These are phyloP conservation scores for Euglossa dilemma DNA, from an alignment of 1,140 invertebrate genomes.

Conservation along the genomic window DNA sequence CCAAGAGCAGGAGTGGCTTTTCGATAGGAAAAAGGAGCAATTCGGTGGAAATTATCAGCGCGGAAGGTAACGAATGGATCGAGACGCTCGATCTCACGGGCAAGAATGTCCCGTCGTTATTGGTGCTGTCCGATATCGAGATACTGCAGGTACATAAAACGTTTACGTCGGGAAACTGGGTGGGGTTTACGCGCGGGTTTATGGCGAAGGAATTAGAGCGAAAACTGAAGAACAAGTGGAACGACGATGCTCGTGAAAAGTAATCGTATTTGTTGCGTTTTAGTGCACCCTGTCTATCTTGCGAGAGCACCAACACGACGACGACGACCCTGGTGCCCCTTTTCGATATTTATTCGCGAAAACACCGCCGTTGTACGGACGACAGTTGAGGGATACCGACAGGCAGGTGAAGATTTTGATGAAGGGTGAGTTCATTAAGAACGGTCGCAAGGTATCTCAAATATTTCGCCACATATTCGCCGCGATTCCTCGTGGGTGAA, in stretches of 20 bases:
- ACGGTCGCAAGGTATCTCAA: neutral
- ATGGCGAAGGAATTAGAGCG: neutral
- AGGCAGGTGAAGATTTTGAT: slow-evolving; percentile 39
- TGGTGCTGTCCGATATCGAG: slow-evolving; percentile 34
- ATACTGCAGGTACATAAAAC: slow-evolving; percentile 43
- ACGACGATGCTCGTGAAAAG: no score
- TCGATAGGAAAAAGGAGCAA: neutral
- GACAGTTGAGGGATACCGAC: slow-evolving; percentile 36
- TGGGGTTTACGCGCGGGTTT: neutral
- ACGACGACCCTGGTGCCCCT: slow-evolving; percentile 30
- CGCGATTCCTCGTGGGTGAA: no score
- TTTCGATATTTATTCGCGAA: slow-evolving; percentile 44
- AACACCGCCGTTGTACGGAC: slow-evolving; percentile 5
- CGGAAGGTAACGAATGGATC: neutral
- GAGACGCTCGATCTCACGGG: neutral
- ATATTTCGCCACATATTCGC: no score
- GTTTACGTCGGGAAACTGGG: no score
- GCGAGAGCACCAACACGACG: neutral
- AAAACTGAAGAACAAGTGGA: neutral
- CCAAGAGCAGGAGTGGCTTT: rapidly evolving
- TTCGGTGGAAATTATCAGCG: neutral
- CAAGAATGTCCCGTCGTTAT: neutral
- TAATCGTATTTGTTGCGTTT: slow-evolving; percentile 17
- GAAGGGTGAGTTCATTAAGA: slow-evolving; percentile 29
- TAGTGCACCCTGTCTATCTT: slow-evolving; percentile 37